Percentiles rank a stretch among this genome's conserved stretches.
Evolutionary conservation across 2,797 vertebrate species (phyloP).

Genomic region (Myotis planiceps): DNA sequence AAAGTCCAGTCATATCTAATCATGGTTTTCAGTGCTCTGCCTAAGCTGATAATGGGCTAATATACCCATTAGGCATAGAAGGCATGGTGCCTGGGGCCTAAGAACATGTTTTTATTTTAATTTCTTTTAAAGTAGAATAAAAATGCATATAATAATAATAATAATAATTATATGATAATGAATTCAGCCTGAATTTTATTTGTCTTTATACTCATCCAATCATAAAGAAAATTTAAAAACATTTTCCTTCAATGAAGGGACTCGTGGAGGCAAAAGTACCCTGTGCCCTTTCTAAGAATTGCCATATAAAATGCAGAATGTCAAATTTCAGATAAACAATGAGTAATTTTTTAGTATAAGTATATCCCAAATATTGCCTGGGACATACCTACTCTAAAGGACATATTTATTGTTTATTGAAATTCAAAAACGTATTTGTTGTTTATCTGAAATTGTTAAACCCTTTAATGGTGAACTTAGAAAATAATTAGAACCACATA

Average conservation of each 20-base stretch:
- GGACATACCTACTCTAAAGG: not conserved
- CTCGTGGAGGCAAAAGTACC: not conserved
- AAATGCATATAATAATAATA: not conserved
- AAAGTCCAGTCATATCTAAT: not conserved
- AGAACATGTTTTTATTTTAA: not conserved
- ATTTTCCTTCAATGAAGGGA: not conserved
- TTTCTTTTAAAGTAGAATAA: conserved; percentile 25
- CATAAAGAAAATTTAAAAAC: not conserved
- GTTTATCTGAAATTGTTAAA: not conserved
- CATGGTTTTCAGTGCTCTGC: not conserved
- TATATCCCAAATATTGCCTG: not conserved
- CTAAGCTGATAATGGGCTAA: not conserved
- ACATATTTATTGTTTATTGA: not conserved
- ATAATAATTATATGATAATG: not conserved
- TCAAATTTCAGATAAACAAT: not conserved
- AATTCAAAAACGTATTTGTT: not conserved
- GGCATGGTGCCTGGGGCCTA: not conserved
- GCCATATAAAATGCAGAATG: not conserved
- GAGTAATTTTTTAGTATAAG: not conserved
- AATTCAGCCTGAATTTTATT: not conserved
- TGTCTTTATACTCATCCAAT: not conserved
- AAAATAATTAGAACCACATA: too few species aligned
- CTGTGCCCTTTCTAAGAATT: not conserved
- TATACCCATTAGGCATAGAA: not conserved
- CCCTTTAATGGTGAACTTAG: too few species aligned